Evolutionary conservation across 2,113 vertebrate species (phyloP).

Genomic region (Peromyscus californicus): DNA sequence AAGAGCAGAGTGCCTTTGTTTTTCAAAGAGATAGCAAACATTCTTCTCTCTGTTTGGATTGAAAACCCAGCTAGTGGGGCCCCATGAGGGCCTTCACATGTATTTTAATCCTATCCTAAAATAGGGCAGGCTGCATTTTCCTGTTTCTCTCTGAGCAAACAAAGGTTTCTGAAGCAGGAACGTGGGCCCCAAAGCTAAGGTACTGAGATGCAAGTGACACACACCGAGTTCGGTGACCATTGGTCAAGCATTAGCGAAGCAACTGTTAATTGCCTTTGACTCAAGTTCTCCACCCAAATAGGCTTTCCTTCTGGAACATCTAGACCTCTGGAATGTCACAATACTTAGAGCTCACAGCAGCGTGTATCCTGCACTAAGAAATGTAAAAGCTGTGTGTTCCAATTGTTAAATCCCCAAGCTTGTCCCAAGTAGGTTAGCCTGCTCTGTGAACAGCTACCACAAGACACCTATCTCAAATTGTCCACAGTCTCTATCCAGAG

Average conservation of each 20-base stretch:
- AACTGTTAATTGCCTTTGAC: conserved; percentile 40
- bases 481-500: not conserved
- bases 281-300: conserved; percentile 60
- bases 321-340: not conserved
- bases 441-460: not conserved
- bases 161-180: conserved; percentile 67
- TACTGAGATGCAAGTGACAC: not conserved
- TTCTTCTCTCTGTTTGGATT: conserved; percentile 85
- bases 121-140: conserved; percentile 69
- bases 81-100: conserved; percentile 62
- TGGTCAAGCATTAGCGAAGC: conserved; percentile 17
- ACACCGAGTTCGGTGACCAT: conserved; percentile 23
- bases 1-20: conserved; percentile 49
- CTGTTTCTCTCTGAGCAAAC: conserved; percentile 68
- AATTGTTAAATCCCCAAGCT: not conserved
- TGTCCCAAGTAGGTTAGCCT: conserved; percentile 9
- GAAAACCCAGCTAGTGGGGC: conserved; percentile 72
- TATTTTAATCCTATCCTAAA: conserved; percentile 81
- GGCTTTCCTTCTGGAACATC: conserved; percentile 50
- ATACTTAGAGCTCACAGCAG: not conserved
- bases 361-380: not conserved
- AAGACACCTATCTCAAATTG: conserved; percentile 6
- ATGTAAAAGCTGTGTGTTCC: not conserved
- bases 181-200: conserved; percentile 10
- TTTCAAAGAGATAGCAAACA: conserved; percentile 76